These are phyloP conservation scores for Tonatia bakeri DNA, from an alignment of 2,113 vertebrate species.

Conservation along the genomic window DNA sequence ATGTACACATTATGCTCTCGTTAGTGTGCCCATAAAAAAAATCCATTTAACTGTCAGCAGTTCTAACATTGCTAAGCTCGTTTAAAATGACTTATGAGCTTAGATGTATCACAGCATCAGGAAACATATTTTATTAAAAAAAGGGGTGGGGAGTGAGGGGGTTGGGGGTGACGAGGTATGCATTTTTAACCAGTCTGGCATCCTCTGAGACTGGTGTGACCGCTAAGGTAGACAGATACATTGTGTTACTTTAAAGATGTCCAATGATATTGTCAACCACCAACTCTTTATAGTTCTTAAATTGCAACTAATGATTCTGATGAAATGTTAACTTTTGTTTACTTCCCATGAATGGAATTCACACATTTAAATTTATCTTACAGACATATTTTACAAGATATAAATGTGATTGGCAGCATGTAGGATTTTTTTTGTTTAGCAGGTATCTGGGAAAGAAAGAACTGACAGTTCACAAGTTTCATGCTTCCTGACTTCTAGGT, in stretches of 20 bases:
- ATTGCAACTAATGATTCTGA: neutral
- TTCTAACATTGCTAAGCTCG: conserved; percentile 58
- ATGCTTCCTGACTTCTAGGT: conserved; percentile 90
- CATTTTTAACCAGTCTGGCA: neutral
- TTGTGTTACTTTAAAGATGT: conserved; percentile 24
- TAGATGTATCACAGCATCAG: conserved; percentile 21
- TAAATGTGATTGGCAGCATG: conserved; percentile 59
- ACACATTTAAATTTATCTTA: conserved; percentile 58
- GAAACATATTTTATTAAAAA: neutral
- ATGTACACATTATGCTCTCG: conserved; percentile 21
- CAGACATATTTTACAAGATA: conserved; percentile 38
- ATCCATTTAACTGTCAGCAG: conserved; percentile 43
- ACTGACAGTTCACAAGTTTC: conserved; percentile 90
- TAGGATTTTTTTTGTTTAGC: conserved; percentile 67
- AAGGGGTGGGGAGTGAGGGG: too few species aligned
- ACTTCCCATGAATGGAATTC: conserved; percentile 62
- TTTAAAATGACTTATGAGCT: conserved; percentile 45
- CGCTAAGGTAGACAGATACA: neutral
- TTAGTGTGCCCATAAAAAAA: conserved; percentile 60
- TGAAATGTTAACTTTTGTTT: conserved; percentile 6
- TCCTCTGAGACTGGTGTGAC: conserved; percentile 26
- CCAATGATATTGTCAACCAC: conserved; percentile 42
- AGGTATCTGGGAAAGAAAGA: conserved; percentile 54
- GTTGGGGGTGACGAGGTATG: neutral
- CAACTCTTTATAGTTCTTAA: conserved; percentile 41